Percentiles rank a stretch among this genome's conserved stretches.
These are phyloP conservation scores for Lagenorhynchus albirostris DNA, from an alignment of 2,113 vertebrate genomes.

Conservation along the genomic window DNA sequence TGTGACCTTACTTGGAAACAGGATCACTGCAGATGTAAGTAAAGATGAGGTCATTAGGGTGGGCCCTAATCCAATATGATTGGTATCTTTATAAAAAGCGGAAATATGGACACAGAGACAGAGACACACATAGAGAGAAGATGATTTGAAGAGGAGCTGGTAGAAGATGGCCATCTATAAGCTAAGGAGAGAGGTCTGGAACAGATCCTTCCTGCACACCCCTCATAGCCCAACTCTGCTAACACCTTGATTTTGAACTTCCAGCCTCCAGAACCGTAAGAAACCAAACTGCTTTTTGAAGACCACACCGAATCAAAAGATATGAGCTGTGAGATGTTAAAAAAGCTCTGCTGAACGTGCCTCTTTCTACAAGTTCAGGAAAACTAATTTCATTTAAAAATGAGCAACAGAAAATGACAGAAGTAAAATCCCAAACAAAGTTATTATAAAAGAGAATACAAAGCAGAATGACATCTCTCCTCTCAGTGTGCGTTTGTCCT, in stretches of 20 bases:
- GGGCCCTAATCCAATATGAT: not conserved
- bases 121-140: not conserved
- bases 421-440: not conserved
- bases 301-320: not conserved
- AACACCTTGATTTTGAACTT: not conserved
- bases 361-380: not conserved
- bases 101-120: not conserved
- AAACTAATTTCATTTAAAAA: not conserved
- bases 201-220: not conserved
- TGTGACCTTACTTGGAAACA: not conserved
- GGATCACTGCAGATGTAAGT: not conserved
- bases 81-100: not conserved
- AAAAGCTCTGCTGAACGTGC: not conserved
- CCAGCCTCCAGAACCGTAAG: not conserved
- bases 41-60: not conserved
- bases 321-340: not conserved
- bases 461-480: not conserved
- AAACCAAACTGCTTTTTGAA: not conserved
- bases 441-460: not conserved
- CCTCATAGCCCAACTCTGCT: not conserved
- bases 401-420: not conserved
- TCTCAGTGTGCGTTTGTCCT: not conserved
- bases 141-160: not conserved
- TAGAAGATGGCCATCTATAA: not conserved
- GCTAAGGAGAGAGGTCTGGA: not conserved